Conservation (phyloP, 2,797 vertebrate species). For the Labroides dimidiatus region DNA sequence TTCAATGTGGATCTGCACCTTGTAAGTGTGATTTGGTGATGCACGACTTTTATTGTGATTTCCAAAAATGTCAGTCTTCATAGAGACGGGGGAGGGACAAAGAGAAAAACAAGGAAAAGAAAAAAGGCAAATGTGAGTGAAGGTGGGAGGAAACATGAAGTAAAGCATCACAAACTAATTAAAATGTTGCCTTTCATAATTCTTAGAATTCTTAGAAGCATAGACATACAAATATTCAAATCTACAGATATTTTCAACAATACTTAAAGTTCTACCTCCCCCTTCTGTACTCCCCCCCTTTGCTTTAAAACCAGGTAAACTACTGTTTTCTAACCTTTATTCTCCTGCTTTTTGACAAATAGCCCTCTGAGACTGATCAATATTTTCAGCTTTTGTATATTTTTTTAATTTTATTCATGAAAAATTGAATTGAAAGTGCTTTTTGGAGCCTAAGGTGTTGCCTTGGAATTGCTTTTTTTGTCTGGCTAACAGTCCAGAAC, state of each 20-base stretch:
- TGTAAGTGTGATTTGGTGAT: slow-evolving; percentile 28
- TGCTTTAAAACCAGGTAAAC: slow-evolving; percentile 43
- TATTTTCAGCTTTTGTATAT: neutral
- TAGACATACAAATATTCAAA: neutral
- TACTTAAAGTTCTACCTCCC: slow-evolving; percentile 28
- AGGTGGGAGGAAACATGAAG: neutral
- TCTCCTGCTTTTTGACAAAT: neutral
- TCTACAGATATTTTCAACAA: slow-evolving; percentile 1
- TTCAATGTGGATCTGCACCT: slow-evolving; percentile 5
- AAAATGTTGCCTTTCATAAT: neutral
- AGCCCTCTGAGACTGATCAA: neutral
- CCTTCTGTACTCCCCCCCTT: no score
- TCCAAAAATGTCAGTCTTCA: slow-evolving; percentile 20
- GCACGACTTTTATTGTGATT: slow-evolving; percentile 29
- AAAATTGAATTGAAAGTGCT: neutral
- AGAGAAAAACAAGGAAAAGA: neutral
- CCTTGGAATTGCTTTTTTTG: neutral
- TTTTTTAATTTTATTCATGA: no score
- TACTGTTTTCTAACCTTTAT: neutral
- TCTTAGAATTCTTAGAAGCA: no score
- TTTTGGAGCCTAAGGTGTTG: neutral
- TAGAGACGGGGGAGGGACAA: neutral
- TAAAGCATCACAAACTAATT: slow-evolving; percentile 9
- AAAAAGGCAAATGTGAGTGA: neutral
- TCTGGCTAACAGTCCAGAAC: neutral